Conservation (phyloP, 1,140 invertebrate genomes). For the Drosophila repleta region DNA sequence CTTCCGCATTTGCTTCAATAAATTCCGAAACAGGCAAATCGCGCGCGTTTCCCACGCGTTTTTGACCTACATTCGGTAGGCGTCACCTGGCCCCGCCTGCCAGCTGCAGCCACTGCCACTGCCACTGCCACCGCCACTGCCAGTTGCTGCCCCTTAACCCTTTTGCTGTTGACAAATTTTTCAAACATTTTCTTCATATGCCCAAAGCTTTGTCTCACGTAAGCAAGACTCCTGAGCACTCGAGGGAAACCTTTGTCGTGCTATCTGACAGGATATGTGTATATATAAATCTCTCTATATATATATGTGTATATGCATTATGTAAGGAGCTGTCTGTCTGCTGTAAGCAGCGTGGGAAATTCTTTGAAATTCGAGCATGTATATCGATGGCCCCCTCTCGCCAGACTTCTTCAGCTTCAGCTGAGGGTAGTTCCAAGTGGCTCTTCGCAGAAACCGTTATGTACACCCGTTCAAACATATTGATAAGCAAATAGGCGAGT, state of each 20-base stretch:
- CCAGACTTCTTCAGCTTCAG: conserved; percentile 26
- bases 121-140: conserved; percentile 16
- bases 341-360: conserved; percentile 79
- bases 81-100: conserved; percentile 12
- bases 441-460: conserved; percentile 56
- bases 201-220: conserved; percentile 17
- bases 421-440: conserved; percentile 34
- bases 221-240: conserved; percentile 15
- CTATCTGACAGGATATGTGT: conserved; percentile 65
- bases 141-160: conserved; percentile 63
- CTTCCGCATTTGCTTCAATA: conserved; percentile 37
- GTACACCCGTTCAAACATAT: conserved; percentile 40
- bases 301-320: conserved; percentile 31
- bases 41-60: conserved; percentile 57
- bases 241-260: conserved; percentile 62
- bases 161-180: conserved; percentile 49
- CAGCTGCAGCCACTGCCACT: conserved; percentile 7
- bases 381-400: conserved; percentile 36
- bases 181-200: conserved; percentile 52
- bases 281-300: conserved; percentile 58
- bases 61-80: conserved; percentile 63
- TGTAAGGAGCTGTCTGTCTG: conserved; percentile 10
- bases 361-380: conserved; percentile 77
- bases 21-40: neutral
- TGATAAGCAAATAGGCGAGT: conserved; percentile 47